Base-by-base conservation (phyloP, 1,140 invertebrate species). In the Nephila pilipes region DNA sequence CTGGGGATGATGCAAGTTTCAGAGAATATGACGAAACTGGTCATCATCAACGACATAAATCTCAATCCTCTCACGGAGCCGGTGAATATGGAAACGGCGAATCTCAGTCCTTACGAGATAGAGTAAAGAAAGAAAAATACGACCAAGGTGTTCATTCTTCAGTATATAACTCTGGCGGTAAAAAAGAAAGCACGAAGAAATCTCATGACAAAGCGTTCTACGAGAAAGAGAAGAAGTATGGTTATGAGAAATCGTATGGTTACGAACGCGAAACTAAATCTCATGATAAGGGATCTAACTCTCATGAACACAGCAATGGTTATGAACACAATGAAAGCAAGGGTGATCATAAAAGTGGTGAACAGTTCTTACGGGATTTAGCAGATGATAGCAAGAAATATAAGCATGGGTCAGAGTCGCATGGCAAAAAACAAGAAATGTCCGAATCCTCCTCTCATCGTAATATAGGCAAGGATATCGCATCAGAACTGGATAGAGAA, bases 221-320 rank as follows among this genome's bases (percentile, higher is more conserved):
- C n/a, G 65, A 93, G 20, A 60, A 29, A 20, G 91, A 93, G 22
- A 93, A 93, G 55, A 65, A 87, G n/a, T 83, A 83, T 55, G 69
- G 88, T 18, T 93, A 93, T n/a, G 91, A 93, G 20, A 93, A 93
- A 46, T 85, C 83, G 18, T 93, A 93, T 16, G 91, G 91, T 20
- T 93, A 93, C n/a, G 91, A 93, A 32, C 60, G 69, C 2, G 91
- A 93, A 80, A 87, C 65, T 25, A 87, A 87, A 20, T 32, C 60
- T 38, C 91, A 93, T 10, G 91, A 93, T 25, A 93, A 80, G 18
- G 65, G n/a, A 5, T 32, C 75, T n/a, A 32, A 4, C 10, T 38
- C 83, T 38, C 38, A 87, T 5, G 85, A 63, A 14, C 57, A 57
- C 20, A 80, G 29, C 1, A 58, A n/a, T 25, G 65, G 65, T 4